phyloP scores from a whole-genome alignment of 2,888 invertebrate genomes.

The Pyrrhia umbra region DNA sequence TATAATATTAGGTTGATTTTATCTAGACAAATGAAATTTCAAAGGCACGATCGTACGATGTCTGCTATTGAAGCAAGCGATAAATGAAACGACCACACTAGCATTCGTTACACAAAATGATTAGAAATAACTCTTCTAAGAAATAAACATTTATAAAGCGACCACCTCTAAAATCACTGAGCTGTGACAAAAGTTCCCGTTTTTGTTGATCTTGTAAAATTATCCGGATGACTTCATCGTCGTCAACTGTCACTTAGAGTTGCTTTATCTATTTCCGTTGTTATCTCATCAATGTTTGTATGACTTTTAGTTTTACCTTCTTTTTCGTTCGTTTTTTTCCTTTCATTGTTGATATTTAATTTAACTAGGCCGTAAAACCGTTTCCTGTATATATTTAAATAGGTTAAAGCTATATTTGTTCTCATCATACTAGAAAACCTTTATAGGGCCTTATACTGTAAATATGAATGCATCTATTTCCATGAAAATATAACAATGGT shows the following conservation, averaged over 20 bases:
- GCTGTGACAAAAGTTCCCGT: constrained; percentile 67
- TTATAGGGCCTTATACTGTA: constrained; percentile 6
- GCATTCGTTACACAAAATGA: constrained; percentile 50
- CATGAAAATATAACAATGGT: constrained; percentile 21
- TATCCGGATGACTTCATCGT: constrained; percentile 70
- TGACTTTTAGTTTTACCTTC: constrained; percentile 38
- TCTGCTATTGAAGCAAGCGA: constrained; percentile 28
- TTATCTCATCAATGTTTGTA: constrained; percentile 74
- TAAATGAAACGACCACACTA: constrained; percentile 35
- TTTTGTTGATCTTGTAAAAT: constrained; percentile 70
- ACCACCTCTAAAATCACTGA: constrained; percentile 54
- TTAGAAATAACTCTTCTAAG: constrained; percentile 50
- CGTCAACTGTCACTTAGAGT: constrained; percentile 69
- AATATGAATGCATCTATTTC: constrained; percentile 14
- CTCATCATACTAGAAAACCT: constrained; percentile 19
- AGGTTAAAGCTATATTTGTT: constrained; percentile 27
- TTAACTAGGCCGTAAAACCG: constrained; percentile 37
- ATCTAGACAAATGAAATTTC: neutral
- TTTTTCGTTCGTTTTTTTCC: constrained; percentile 21
- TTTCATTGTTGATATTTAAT: constrained; percentile 46
- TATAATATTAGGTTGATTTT: too few species aligned
- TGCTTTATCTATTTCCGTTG: constrained; percentile 75
- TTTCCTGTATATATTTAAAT: constrained; percentile 43
- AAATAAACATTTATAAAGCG: constrained; percentile 60
- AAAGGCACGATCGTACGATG: constrained; percentile 3